Conservation (phyloP, 1,140 invertebrate genomes). For the Formica exsecta region DNA sequence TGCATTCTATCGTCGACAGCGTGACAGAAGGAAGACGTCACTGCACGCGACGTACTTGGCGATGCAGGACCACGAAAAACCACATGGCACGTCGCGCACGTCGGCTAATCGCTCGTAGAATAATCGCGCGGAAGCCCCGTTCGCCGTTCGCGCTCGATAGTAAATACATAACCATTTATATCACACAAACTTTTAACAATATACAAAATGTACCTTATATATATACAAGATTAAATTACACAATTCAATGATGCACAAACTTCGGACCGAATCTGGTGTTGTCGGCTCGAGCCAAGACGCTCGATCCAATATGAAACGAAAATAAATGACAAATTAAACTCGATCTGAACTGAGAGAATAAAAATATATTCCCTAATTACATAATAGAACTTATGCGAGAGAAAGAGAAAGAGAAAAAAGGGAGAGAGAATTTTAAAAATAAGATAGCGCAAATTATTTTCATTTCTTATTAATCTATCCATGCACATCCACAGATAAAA, state of each 20-base stretch:
- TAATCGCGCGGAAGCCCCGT: constrained; percentile 64
- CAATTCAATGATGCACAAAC: constrained; percentile 76
- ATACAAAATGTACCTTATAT: constrained; percentile 87
- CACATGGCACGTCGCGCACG: constrained; percentile 53
- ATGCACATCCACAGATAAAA: not conserved
- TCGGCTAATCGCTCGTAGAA: constrained; percentile 48
- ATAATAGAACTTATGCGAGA: too few relatives aligned
- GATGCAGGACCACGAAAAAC: constrained; percentile 30
- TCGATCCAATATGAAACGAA: constrained; percentile 8
- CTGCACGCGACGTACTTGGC: constrained; percentile 31
- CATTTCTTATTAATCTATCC: not conserved
- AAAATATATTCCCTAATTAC: not conserved
- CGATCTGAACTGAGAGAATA: not conserved
- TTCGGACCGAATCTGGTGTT: constrained; percentile 76
- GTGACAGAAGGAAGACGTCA: not conserved
- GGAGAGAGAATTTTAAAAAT: not conserved
- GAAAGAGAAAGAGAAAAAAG: too few relatives aligned
- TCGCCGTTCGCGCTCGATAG: constrained; percentile 74
- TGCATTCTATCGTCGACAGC: not conserved
- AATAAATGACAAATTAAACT: not conserved
- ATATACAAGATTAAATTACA: constrained; percentile 87
- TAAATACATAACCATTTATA: constrained; percentile 86
- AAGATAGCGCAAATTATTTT: not conserved
- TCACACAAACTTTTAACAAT: constrained; percentile 87
- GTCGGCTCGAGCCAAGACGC: constrained; percentile 62